phyloP scores from a whole-genome alignment of 2,888 invertebrate species.

The Norana najaformis region DNA sequence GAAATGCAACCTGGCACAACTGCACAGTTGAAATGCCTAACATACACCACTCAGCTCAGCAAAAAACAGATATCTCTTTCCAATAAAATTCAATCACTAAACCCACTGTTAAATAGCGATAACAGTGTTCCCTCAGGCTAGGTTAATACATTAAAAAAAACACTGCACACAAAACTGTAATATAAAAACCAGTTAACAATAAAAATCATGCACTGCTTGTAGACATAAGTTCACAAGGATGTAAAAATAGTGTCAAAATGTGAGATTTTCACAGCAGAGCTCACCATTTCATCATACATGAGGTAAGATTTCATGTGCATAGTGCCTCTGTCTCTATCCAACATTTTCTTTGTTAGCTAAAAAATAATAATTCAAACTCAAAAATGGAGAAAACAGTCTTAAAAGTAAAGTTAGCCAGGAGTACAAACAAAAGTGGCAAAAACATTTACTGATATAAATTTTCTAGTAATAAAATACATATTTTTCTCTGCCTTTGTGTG shows the following conservation, averaged over 20 bases:
- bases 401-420: background rate
- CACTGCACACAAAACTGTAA: background rate
- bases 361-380: constrained; percentile 23
- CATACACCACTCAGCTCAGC: too few relatives aligned
- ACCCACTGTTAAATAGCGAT: too few relatives aligned
- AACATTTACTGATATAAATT: background rate
- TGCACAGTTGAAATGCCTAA: too few relatives aligned
- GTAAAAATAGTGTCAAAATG: background rate
- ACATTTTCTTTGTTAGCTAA: constrained; percentile 49
- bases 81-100: too few relatives aligned
- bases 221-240: background rate
- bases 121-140: too few relatives aligned
- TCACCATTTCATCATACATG: background rate
- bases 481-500: too few relatives aligned
- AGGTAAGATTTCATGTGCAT: constrained; percentile 29
- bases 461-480: background rate
- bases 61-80: too few relatives aligned
- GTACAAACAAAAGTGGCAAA: too few relatives aligned
- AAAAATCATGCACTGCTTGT: background rate
- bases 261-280: background rate
- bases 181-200: background rate
- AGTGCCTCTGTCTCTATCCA: constrained; percentile 44
- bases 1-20: too few relatives aligned
- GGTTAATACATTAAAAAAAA: background rate
- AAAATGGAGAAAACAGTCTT: constrained; percentile 1